Base-by-base conservation (phyloP, 2,888 invertebrate genomes). In the Meteorus cinctellus region DNA sequence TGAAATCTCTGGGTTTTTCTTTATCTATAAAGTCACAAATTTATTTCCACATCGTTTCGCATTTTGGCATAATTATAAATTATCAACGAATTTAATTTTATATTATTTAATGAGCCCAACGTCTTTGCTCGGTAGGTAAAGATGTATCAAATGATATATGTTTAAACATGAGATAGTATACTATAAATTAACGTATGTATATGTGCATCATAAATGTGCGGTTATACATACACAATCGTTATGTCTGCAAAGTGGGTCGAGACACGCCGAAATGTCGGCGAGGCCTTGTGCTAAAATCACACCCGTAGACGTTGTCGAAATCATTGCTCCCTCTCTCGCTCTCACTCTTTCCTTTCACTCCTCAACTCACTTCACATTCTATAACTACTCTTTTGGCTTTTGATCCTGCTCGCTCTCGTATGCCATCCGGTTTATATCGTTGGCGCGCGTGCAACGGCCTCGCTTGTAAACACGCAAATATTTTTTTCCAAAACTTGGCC, bases 251-350 rank as follows among this genome's bases (percentile, higher is more conserved):
- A 79, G 81, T 80, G 79, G 81, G 79, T 82, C 81, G 81, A 76
- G 76, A 73, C 78, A 79, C 75, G 76, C 75, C 79, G 75, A 79
- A 80, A 79, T 77, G 75, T 68, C 77, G 81, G 75, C 75, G 74
- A 80, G 82, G 78, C 81, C 81, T 79, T 80, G 81, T 82, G 82
- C 82, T 81, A 82, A 82, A 80, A 80, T 79, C 72, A 77, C 77
- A 71, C 73, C 19, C 73, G 76, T 77, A 72, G 69, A 60, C 70
- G 65, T 72, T 60, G 75, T 71, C 70, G 74, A 45, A 74, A 60
- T 68, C 76, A 67, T 48, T 24, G 59, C 72, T 45, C 66, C 59
- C 76, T 51, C 76, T 63, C 66, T 74, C 60, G 70, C 10, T 72
- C 69, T 77, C 60, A 4, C 48, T 48, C 48, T 48, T 6, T 4